Evolutionary conservation across 2,113 vertebrate genomes (phyloP).

Genomic region (sheep (Ovis aries)): ARS-UI_Ramb_v3.0 NC_056057.1:47711001-47711500

Average conservation of each 20-base stretch:
- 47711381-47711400: not conserved
- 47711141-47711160: not conserved
- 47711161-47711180: slow-evolving; percentile 38
- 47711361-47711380: not conserved
- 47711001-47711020: slow-evolving; percentile 24
- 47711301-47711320: not conserved
- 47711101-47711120: not conserved
- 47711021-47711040: slow-evolving; percentile 14
- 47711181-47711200: not conserved
- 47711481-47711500: not conserved
- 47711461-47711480: not conserved
- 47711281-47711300: slow-evolving; percentile 15
- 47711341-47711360: slow-evolving; percentile 4
- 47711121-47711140: slow-evolving; percentile 24
- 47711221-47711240: not conserved
- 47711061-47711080: slow-evolving; percentile 24
- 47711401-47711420: not conserved
- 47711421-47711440: not conserved
- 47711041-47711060: not conserved
- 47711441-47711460: not conserved
- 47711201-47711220: not conserved
- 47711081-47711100: slow-evolving; percentile 33
- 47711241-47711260: not conserved
- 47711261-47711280: not conserved
- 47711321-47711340: slow-evolving; percentile 1